Conservation (phyloP, 2,113 vertebrate species). For the Calonectris borealis region DNA sequence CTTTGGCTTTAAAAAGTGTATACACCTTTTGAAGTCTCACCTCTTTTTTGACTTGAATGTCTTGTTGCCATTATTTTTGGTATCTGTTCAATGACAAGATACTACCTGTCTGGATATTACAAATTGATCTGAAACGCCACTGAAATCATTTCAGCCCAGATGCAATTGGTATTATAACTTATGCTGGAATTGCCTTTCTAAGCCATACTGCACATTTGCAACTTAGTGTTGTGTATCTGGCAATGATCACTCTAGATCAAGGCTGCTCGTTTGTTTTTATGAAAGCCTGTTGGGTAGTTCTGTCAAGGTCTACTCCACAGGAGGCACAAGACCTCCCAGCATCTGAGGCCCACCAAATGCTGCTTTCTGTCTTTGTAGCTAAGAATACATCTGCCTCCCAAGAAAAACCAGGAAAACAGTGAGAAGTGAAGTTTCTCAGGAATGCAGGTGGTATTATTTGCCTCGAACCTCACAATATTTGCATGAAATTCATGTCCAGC, state of each 20-base stretch:
- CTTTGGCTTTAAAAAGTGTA: neutral
- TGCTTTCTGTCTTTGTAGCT: neutral
- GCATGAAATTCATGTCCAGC: neutral
- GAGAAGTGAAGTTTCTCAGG: neutral
- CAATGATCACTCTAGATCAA: slow-evolving; percentile 23
- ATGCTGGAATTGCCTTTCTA: neutral
- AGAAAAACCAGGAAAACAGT: neutral
- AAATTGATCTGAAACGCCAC: neutral
- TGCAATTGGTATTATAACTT: neutral
- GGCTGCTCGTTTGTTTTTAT: slow-evolving; percentile 8
- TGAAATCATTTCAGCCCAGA: neutral
- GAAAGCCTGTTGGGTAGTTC: slow-evolving; percentile 14
- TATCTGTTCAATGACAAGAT: neutral
- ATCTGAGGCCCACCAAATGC: neutral
- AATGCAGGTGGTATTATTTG: neutral
- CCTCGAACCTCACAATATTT: neutral
- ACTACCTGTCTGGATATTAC: neutral
- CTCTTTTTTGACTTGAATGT: neutral
- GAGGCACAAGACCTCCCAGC: slow-evolving; percentile 40
- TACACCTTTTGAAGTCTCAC: neutral
- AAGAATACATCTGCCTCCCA: neutral
- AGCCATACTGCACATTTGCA: neutral
- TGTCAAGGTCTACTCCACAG: slow-evolving; percentile 13
- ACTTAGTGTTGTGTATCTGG: slow-evolving; percentile 13
- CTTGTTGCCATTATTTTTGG: neutral